Conservation (phyloP, 1,140 invertebrate species). For the Atta colombica region DNA sequence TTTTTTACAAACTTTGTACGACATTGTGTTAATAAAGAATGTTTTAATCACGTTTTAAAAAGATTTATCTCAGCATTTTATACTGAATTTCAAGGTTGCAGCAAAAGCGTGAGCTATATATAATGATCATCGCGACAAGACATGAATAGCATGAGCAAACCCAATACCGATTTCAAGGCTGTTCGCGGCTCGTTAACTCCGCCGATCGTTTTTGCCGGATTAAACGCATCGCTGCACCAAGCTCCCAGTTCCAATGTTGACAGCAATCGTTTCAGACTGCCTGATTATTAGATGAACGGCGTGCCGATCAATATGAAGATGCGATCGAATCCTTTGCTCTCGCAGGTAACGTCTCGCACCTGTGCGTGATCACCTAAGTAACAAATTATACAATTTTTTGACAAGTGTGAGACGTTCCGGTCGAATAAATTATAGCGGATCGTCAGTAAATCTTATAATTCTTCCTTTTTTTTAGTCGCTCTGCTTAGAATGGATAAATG, state of each 20-base stretch:
- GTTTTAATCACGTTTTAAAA: neutral
- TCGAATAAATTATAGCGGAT: neutral
- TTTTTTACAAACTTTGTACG: neutral
- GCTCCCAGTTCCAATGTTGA: constrained; percentile 51
- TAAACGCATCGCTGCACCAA: constrained; percentile 76
- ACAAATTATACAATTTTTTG: constrained; percentile 2
- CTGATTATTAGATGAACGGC: constrained; percentile 29
- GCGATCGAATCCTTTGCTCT: neutral
- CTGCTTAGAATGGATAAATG: neutral
- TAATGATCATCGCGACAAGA: neutral
- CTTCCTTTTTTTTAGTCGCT: neutral
- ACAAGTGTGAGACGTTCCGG: neutral
- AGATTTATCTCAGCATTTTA: neutral
- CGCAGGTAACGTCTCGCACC: constrained; percentile 8
- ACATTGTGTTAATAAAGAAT: neutral
- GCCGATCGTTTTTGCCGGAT: constrained; percentile 77
- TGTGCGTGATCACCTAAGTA: neutral
- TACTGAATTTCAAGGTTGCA: neutral
- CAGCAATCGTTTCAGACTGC: constrained; percentile 44
- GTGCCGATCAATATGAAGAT: neutral
- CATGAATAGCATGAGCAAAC: constrained; percentile 50
- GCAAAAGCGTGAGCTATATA: neutral
- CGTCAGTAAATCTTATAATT: neutral
- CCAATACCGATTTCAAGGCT: constrained; percentile 78
- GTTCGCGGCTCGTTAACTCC: constrained; percentile 80